Conservation (phyloP, 2,888 invertebrate genomes). For the Thymelicus lineola region DNA sequence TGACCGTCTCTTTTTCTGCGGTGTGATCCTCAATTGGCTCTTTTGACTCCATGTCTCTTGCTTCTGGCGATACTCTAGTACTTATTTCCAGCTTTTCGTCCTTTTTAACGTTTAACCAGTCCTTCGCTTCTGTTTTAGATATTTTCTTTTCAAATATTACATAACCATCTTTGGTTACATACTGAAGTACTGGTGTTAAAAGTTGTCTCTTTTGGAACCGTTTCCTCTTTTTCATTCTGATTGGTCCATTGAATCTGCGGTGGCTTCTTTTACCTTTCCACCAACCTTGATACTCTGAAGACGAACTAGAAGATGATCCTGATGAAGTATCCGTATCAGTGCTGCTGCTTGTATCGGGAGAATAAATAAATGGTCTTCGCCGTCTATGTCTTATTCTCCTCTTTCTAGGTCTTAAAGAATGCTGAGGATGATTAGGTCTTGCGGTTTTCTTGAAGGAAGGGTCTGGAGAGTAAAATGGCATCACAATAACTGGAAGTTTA, state of each 20-base stretch:
- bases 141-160: conserved; percentile 76
- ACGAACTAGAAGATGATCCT: conserved; percentile 51
- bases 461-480: conserved; percentile 78
- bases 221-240: conserved; percentile 46
- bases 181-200: conserved; percentile 72
- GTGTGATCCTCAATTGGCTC: conserved; percentile 30
- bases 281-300: conserved; percentile 50
- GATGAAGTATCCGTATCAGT: conserved; percentile 50
- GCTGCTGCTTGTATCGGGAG: conserved; percentile 48
- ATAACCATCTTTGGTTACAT: conserved; percentile 76
- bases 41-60: conserved; percentile 32
- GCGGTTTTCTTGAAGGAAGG: conserved; percentile 51
- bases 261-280: conserved; percentile 54
- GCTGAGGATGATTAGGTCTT: conserved; percentile 5
- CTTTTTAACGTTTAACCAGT: conserved; percentile 62
- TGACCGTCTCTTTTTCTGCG: conserved; percentile 39
- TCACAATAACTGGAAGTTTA: conserved; percentile 76
- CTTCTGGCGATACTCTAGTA: conserved; percentile 2
- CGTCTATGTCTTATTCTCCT: conserved; percentile 41
- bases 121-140: conserved; percentile 67
- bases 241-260: conserved; percentile 47
- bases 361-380: conserved; percentile 34
- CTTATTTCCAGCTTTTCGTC: conserved; percentile 33
- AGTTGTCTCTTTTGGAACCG: conserved; percentile 51
- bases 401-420: conserved; percentile 38